A percentile compares a stretch with the other conserved stretches of the same genome.
phyloP scores from a whole-genome alignment of 2,888 invertebrate species.

The Acleris emargana region DNA sequence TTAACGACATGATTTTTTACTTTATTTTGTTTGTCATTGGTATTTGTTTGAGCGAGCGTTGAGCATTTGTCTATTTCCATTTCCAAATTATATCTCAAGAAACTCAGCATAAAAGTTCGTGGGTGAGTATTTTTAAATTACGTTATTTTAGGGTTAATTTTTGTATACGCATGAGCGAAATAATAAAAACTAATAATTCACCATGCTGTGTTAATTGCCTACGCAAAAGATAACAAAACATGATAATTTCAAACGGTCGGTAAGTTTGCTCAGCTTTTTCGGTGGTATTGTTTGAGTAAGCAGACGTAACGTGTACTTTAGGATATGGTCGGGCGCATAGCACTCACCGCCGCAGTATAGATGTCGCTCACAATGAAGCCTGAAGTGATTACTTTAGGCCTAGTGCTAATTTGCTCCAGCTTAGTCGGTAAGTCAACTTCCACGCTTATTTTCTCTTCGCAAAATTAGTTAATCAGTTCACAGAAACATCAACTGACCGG shows the following conservation, averaged over 20 bases:
- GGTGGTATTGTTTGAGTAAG: conserved; percentile 13
- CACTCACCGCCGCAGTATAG: conserved; percentile 20
- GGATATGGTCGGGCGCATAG: not conserved
- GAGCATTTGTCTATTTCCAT: too few relatives aligned
- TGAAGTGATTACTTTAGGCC: conserved; percentile 28
- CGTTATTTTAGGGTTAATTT: too few relatives aligned
- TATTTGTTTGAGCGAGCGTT: too few relatives aligned
- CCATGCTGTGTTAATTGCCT: conserved; percentile 2
- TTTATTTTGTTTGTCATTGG: too few relatives aligned
- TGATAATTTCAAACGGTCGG: conserved; percentile 13
- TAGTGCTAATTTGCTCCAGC: conserved; percentile 24
- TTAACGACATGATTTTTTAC: too few relatives aligned
- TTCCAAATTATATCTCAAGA: too few relatives aligned
- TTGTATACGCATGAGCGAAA: too few relatives aligned
- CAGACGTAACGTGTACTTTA: conserved; percentile 24
- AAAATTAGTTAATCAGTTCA: not conserved
- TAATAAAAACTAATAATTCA: too few relatives aligned
- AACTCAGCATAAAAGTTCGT: too few relatives aligned
- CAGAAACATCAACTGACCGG: not conserved
- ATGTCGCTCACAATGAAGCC: conserved; percentile 32
- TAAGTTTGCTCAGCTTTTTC: conserved; percentile 31
- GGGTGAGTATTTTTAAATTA: too few relatives aligned
- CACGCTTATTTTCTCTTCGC: not conserved
- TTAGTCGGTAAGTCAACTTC: conserved; percentile 30
- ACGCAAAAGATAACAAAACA: conserved; percentile 20